These are phyloP conservation scores for Rhodophaea formosa DNA, from an alignment of 2,888 invertebrate species.

Conservation along the genomic window DNA sequence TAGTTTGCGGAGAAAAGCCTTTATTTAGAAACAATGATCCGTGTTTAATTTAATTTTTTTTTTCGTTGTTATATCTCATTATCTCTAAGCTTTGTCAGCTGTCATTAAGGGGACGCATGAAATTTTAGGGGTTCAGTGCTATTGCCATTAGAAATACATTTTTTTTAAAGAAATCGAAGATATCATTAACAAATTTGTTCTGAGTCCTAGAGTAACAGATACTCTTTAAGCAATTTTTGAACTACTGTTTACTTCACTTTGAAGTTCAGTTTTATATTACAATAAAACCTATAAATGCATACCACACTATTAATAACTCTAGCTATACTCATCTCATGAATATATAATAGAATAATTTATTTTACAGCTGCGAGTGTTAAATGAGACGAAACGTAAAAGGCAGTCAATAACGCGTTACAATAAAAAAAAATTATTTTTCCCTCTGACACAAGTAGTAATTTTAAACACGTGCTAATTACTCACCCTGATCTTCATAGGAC, in stretches of 20 bases:
- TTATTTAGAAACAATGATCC: background rate
- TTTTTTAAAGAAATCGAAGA: too few relatives aligned
- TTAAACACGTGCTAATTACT: too few relatives aligned
- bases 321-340: background rate
- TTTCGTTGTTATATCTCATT: background rate
- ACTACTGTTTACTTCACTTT: too few relatives aligned
- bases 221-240: too few relatives aligned
- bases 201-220: too few relatives aligned
- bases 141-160: too few relatives aligned
- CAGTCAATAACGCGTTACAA: background rate
- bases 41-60: slow-evolving; percentile 43
- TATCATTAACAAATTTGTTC: too few relatives aligned
- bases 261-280: too few relatives aligned
- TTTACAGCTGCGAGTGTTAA: background rate
- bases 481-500: background rate
- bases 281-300: background rate
- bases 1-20: background rate
- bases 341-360: background rate
- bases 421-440: background rate
- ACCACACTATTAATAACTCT: background rate
- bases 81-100: too few relatives aligned
- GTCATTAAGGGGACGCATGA: too few relatives aligned
- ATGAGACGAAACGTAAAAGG: background rate
- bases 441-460: too few relatives aligned
- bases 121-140: too few relatives aligned